A percentile compares a stretch with the other conserved stretches of the same genome.
phyloP scores from a whole-genome alignment of 2,797 vertebrate genomes.

The Dryobates pubescens region DNA sequence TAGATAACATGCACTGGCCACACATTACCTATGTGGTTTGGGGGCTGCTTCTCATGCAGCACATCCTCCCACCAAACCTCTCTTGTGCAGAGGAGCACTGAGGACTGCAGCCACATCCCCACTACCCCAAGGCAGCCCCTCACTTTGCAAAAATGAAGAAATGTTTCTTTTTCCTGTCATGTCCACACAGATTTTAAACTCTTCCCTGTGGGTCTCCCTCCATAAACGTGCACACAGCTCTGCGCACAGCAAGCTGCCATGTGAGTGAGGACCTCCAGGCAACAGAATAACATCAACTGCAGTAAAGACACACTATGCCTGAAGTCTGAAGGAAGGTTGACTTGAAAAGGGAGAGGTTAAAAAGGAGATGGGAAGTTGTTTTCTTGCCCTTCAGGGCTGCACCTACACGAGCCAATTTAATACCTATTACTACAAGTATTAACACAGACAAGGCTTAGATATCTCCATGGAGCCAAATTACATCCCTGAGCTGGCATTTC shows the following conservation, averaged over 20 bases:
- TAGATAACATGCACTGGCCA: background rate
- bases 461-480: slow-evolving; percentile 34
- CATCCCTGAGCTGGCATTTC: slow-evolving; percentile 3
- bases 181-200: background rate
- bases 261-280: background rate
- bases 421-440: slow-evolving; percentile 28
- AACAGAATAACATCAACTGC: background rate
- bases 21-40: background rate
- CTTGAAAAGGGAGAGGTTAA: background rate
- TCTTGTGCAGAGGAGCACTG: background rate
- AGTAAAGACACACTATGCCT: background rate
- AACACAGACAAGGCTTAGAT: background rate
- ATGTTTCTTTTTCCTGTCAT: background rate
- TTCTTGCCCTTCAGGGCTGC: slow-evolving; percentile 30
- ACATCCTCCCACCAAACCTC: background rate
- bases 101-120: background rate
- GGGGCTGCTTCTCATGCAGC: background rate
- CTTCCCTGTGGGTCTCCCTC: background rate
- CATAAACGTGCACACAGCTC: fast-evolving
- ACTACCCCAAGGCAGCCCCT: background rate
- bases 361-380: slow-evolving; percentile 23
- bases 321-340: background rate
- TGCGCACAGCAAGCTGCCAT: background rate
- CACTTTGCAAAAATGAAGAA: background rate
- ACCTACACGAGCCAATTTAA: slow-evolving; percentile 34